Base-by-base conservation (phyloP, 2,888 invertebrate species). In the Sesia bembeciformis region DNA sequence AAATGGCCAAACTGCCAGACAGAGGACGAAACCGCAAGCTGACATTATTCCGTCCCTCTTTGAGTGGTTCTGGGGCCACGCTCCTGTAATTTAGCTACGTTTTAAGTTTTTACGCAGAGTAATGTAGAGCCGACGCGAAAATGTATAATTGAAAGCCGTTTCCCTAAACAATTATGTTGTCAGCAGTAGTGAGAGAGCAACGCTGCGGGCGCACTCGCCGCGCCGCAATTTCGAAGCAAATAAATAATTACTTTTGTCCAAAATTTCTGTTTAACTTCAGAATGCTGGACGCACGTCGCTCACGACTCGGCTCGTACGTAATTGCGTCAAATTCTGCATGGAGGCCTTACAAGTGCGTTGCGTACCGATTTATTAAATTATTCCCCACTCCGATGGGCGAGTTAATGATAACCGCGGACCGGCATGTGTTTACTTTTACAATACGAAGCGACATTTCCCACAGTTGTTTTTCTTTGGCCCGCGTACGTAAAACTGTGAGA, bases 131-230 rank as follows among this genome's bases (percentile, higher is more conserved):
- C 7, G 46, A 46, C n/a, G 43, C 7, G 8, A 46, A 50, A 50
- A 39, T 60, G 62, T 68, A 66, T 77, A 77, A 79, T 78, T 78
- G 75, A 77, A 80, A 74, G 72, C 68, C 65, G 73, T 76, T 78
- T 72, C 51, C 69, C 74, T 68, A 68, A 70, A 77, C 76, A 79
- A 80, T 82, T 76, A 78, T 66, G 66, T 71, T 76, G 74, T 78
- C 78, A 74, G 74, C 68, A 57, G 56, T 23, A 23, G 23, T 23
- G 53, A 58, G 62, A 63, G 64, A 56, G 58, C 64, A 61, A 60
- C 62, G 54, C 54, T 55, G 53, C 49, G 57, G 61, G 61, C 64
- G 56, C 59, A 62, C 65, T 60, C 63, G 60, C 63, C 67, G 62
- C 63, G 60, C 63, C 67, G 62, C 72, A 70, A 72, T 74, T 78